These are phyloP conservation scores for Choristoneura fumiferana DNA, from an alignment of 1,140 invertebrate species.

Conservation along the genomic window DNA sequence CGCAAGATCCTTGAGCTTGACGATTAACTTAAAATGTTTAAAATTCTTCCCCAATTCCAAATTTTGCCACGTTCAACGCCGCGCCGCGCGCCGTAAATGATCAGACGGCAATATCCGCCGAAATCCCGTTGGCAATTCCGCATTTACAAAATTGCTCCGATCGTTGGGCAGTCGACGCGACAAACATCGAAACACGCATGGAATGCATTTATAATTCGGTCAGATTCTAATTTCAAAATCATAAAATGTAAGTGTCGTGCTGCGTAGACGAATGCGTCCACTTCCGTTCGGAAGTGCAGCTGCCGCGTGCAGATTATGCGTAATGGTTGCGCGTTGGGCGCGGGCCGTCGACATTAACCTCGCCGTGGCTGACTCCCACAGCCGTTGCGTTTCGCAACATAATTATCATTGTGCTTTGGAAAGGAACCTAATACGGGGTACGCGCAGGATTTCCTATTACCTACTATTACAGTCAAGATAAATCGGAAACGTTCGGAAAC, in stretches of 20 bases:
- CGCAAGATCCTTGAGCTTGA: too few relatives aligned
- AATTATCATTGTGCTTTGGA: slow-evolving; percentile 57
- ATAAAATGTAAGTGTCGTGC: background rate
- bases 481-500: slow-evolving; percentile 44
- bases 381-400: slow-evolving; percentile 44
- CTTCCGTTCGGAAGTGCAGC: slow-evolving; percentile 12
- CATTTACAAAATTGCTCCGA: background rate
- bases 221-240: background rate
- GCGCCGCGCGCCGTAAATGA: background rate
- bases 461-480: slow-evolving; percentile 38
- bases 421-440: slow-evolving; percentile 33
- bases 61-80: background rate
- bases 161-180: background rate
- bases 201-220: background rate
- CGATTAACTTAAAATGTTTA: background rate
- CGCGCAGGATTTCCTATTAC: slow-evolving; percentile 50
- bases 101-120: slow-evolving; percentile 5
- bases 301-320: slow-evolving; percentile 11
- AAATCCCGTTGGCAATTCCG: slow-evolving; percentile 7
- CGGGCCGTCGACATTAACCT: slow-evolving; percentile 49
- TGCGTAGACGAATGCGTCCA: background rate
- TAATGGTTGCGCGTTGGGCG: slow-evolving; percentile 15
- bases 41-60: background rate
- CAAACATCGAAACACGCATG: background rate
- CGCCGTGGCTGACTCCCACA: slow-evolving; percentile 49